A percentile compares a stretch with the other conserved stretches of the same genome.
Evolutionary conservation across 2,797 vertebrate species (phyloP).

Genomic region (Smutsia gigantea): DNA sequence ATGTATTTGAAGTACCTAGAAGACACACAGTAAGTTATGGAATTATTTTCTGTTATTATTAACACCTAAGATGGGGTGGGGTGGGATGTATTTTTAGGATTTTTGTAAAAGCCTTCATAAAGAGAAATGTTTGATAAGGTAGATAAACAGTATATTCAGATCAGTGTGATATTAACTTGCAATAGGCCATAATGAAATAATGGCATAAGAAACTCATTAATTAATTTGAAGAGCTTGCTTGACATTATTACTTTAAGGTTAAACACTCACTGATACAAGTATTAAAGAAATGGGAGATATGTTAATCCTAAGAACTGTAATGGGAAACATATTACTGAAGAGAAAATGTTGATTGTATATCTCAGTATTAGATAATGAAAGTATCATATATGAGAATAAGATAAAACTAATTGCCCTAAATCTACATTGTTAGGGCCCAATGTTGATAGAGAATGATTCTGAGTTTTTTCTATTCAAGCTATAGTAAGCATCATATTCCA

Average conservation of each 20-base stretch:
- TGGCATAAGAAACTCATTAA: not conserved
- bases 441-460: not conserved
- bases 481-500: not conserved
- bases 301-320: not conserved
- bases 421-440: not conserved
- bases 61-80: not conserved
- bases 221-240: not conserved
- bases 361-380: not conserved
- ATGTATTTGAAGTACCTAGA: not conserved
- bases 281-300: not conserved
- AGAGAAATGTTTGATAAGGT: not conserved
- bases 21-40: not conserved
- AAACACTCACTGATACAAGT: not conserved
- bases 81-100: not conserved
- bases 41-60: not conserved
- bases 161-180: not conserved
- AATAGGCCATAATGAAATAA: not conserved
- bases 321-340: not conserved
- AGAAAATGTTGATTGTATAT: not conserved
- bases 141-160: not conserved
- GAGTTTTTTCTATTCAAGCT: not conserved
- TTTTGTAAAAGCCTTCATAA: not conserved
- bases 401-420: not conserved
- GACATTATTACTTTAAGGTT: not conserved
- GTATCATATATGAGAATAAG: not conserved